A percentile compares a stretch with the other conserved stretches of the same genome.
These are phyloP conservation scores for Notocelia uddmanniana DNA, from an alignment of 2,888 invertebrate genomes.

Conservation along the genomic window DNA sequence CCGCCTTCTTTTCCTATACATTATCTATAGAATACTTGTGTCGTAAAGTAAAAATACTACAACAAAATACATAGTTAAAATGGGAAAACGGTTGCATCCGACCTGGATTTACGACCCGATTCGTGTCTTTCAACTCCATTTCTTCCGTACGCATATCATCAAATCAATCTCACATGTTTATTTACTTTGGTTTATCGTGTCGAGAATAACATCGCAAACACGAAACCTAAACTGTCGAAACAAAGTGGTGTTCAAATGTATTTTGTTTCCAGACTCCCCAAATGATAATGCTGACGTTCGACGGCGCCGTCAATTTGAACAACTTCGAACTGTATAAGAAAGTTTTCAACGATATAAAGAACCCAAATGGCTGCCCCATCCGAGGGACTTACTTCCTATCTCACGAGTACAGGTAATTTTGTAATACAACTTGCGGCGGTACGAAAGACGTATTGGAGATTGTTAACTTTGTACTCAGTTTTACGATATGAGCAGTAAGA, in stretches of 20 bases:
- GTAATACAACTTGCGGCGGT: slow-evolving; percentile 21
- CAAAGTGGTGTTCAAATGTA: slow-evolving; percentile 13
- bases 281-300: slow-evolving; percentile 96
- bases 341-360: slow-evolving; percentile 92
- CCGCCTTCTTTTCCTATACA: too few species aligned
- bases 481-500: neutral
- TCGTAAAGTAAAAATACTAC: neutral
- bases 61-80: neutral
- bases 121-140: neutral
- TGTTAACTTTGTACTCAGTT: slow-evolving; percentile 27
- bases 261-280: slow-evolving; percentile 91
- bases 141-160: neutral
- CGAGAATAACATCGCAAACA: neutral
- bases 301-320: slow-evolving; percentile 96
- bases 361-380: slow-evolving; percentile 95
- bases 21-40: too few species aligned
- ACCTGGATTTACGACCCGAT: neutral
- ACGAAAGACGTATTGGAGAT: slow-evolving; percentile 11
- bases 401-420: slow-evolving; percentile 90
- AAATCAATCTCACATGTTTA: neutral
- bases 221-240: slow-evolving; percentile 1
- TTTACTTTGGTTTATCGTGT: neutral
- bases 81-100: neutral
- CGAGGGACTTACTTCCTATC: slow-evolving; percentile 97
- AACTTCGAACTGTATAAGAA: slow-evolving; percentile 95